Base-by-base conservation (phyloP, 2,113 vertebrate species). In the Nipponia nippon region DNA sequence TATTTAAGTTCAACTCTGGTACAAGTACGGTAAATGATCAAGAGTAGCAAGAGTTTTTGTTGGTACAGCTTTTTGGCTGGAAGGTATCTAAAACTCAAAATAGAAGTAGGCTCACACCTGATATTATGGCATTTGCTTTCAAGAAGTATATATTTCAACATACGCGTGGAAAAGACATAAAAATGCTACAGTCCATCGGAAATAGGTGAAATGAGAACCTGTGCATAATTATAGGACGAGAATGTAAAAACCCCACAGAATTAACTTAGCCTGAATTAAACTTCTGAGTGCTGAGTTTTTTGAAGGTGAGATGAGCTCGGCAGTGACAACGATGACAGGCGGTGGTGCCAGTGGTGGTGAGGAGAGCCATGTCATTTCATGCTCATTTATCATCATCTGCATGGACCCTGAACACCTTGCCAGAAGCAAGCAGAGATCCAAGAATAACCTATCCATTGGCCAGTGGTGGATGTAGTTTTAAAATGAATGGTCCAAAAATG, bases 31-130 rank as follows among this genome's bases (percentile, higher is more conserved):
- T 96, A 97, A 97, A 93, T 91, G 94, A 94, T 90, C 84, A 78
- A 96, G 93, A 88, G 92, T 95, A 96, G 80, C 19, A 61, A 67
- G 61, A 86, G 91, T 97, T 98, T 97, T 89, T 96, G 90, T 97
- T 95, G 96, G 96, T 97, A 91, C 87, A 96, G 91, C 56, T 96
- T 97, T 98, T 97, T 97, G 96, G 97, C 96, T 97, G 93, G 95
- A 96, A 98, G 81, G 32, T 93, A 86, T 86, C 79, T 94, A 76
- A 86, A 75, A 87, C 94, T 96, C 81, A 96, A 94, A 94, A 89
- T 97, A 98, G 96, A 96, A 94, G 71, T 93, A 98, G 93, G 79
- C 61, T 92, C 81, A 61, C 92, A 95, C 95, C 96, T 97, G 97
- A 97, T 98, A 97, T 97, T 98, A 97, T 94, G 92, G 95, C 87